These are phyloP conservation scores for Orthonychiurus folsomi DNA, from an alignment of 2,888 invertebrate genomes.

Conservation along the genomic window DNA sequence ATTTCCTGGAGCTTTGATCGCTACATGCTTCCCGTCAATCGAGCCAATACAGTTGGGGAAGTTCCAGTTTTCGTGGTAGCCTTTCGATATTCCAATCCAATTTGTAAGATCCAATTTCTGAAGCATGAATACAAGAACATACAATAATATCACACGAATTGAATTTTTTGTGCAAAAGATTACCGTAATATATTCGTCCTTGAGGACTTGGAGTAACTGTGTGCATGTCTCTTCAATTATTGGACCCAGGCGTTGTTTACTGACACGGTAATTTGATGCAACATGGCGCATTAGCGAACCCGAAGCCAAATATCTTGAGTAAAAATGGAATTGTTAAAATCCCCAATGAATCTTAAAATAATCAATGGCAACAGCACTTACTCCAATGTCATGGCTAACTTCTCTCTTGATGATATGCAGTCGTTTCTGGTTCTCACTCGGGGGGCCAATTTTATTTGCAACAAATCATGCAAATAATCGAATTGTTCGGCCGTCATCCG, in stretches of 20 bases:
- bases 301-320: conserved; percentile 8
- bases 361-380: conserved; percentile 5
- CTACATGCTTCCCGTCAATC: conserved; percentile 33
- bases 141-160: too few relatives aligned
- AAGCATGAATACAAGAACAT: too few relatives aligned
- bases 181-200: not conserved
- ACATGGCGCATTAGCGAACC: conserved; percentile 6
- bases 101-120: not conserved
- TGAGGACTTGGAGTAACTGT: not conserved
- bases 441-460: not conserved
- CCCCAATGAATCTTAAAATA: not conserved
- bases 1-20: conserved; percentile 30
- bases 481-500: conserved; percentile 7
- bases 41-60: conserved; percentile 34
- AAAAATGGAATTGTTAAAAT: not conserved
- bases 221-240: conserved; percentile 2
- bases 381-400: conserved; percentile 10
- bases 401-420: not conserved
- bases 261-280: conserved; percentile 4
- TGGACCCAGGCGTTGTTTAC: conserved; percentile 4
- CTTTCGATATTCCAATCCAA: conserved; percentile 13
- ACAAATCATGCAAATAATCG: not conserved
- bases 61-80: conserved; percentile 25
- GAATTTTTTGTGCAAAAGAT: too few relatives aligned
- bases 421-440: not conserved